phyloP scores from a whole-genome alignment of 2,888 invertebrate species.

The Eristalis pertinax region DNA sequence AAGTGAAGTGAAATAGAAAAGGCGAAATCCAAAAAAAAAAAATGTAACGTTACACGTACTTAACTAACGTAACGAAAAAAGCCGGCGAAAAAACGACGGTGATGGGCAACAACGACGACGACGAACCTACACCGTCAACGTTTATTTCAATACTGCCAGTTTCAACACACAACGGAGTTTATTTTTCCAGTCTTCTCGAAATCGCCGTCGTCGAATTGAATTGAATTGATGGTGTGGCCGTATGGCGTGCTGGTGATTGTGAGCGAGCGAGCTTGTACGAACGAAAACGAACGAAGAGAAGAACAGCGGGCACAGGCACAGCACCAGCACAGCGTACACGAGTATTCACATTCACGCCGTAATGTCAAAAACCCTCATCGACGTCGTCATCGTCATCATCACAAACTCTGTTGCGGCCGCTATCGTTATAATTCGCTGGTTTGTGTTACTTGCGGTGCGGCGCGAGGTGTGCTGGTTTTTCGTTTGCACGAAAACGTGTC shows the following conservation, averaged over 20 bases:
- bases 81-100: constrained; percentile 60
- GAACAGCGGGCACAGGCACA: constrained; percentile 38
- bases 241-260: constrained; percentile 65
- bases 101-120: constrained; percentile 41
- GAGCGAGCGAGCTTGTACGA: constrained; percentile 60
- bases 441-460: constrained; percentile 32
- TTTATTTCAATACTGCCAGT: constrained; percentile 79
- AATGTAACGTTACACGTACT: constrained; percentile 7
- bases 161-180: constrained; percentile 59
- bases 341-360: constrained; percentile 60
- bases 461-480: constrained; percentile 58
- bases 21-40: constrained; percentile 44
- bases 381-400: constrained; percentile 46
- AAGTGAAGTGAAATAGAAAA: constrained; percentile 42
- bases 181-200: constrained; percentile 60
- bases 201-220: constrained; percentile 63
- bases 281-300: constrained; percentile 40
- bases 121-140: constrained; percentile 76
- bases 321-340: constrained; percentile 44
- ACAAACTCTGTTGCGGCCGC: constrained; percentile 31
- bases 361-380: constrained; percentile 71
- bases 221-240: constrained; percentile 54
- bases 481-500: constrained; percentile 70
- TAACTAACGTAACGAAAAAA: neutral
- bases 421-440: constrained; percentile 84